phyloP scores from a whole-genome alignment of 2,888 invertebrate species.

The Monopis laevigella region DNA sequence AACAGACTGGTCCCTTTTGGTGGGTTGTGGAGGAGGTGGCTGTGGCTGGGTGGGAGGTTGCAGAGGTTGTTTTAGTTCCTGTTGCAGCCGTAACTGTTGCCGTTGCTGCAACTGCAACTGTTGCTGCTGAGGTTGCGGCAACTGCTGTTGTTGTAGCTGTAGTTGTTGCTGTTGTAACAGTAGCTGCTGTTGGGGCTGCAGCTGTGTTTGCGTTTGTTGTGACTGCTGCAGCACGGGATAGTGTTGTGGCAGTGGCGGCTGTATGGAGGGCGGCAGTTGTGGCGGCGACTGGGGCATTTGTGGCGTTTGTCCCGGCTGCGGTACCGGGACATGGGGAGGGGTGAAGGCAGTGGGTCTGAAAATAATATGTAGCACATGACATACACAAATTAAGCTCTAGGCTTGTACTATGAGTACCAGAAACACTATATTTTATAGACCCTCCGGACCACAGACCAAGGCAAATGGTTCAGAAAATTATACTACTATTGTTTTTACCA shows the following conservation, averaged over 20 bases:
- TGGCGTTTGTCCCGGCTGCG: constrained; percentile 19
- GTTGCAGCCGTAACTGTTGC: constrained; percentile 32
- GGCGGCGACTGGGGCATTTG: constrained; percentile 13
- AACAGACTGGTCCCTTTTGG: constrained; percentile 50
- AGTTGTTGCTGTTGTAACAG: constrained; percentile 45
- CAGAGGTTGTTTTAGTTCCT: constrained; percentile 31
- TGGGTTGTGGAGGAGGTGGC: constrained; percentile 25
- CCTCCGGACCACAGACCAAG: too few species aligned
- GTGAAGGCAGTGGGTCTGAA: constrained; percentile 30
- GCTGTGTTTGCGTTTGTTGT: constrained; percentile 12
- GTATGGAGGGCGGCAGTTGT: constrained; percentile 14
- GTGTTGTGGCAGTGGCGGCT: constrained; percentile 22
- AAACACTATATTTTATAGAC: too few species aligned
- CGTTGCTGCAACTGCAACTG: constrained; percentile 29
- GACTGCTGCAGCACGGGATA: constrained; percentile 25
- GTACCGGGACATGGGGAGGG: constrained; percentile 34
- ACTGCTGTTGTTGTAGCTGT: constrained; percentile 31
- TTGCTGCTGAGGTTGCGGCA: constrained; percentile 23
- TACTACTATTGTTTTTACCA: too few species aligned
- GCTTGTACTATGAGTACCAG: too few species aligned
- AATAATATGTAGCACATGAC: too few species aligned
- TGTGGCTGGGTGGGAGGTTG: not conserved
- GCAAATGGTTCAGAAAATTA: too few species aligned
- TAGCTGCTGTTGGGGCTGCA: constrained; percentile 21
- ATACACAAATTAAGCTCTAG: too few species aligned